Evolutionary conservation across 2,888 invertebrate genomes (phyloP), one percentile per base, ranked within the genome.

Genomic region (Tanytarsus gracilentus): DNA sequence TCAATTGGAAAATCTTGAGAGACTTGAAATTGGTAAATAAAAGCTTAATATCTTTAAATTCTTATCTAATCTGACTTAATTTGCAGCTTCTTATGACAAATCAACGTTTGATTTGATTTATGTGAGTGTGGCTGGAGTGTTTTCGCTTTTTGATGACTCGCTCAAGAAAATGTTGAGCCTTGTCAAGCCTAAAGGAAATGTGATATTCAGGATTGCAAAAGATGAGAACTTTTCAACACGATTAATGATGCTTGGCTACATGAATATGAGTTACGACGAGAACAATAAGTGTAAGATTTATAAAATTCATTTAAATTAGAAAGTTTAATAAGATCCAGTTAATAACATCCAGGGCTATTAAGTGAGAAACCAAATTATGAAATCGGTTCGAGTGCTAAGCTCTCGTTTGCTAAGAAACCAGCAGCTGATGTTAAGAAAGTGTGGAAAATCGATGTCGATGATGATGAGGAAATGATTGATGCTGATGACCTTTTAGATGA

Each of bases 401-500:
- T 85, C 16, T 75, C 75, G 23, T 74, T 78, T 63, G 67, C 69
- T 25, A 69, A 69, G 33, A 67, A 69, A 55, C 65, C 71, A 21
- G 67, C 73, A 58, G 68, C 73, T 26, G 66, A 72, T 39, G 66
- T 72, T 27, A 64, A 65, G 3, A 39, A 48, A 26, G 80, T 86
- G 2, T 94, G 94, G 92, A 88, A 88, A 71, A 71, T 93, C 49
- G 79, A 80, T 63, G 84, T 84, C 8, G 80, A 81, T 58, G 75
- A 75, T 55, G 79, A 83, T 62, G 88, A 91, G 67, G 86, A 88
- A 62, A 76, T 84, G 26, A 90, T 97, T 65, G 87, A 97, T 73
- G 87, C 89, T 63, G 88, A 94, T 72, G 84, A 86, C 65, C 78
- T 99, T 26, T 75, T 99, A 16, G 92, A 94, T 73, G 93, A 91